Base-by-base conservation (phyloP, 2,888 invertebrate genomes). In the Automeris io region DNA sequence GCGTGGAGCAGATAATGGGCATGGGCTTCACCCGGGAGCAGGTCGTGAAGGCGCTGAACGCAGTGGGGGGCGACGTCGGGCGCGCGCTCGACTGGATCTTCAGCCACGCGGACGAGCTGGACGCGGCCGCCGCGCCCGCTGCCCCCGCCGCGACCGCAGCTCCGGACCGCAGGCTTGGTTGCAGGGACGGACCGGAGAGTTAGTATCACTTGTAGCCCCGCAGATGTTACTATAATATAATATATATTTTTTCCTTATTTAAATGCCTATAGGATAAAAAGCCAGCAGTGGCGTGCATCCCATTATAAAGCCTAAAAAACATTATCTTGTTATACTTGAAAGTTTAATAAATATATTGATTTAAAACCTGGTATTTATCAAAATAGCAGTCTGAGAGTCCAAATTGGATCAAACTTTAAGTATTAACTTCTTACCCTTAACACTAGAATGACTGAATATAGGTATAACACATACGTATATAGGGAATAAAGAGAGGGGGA, bases 41-140 rank as follows among this genome's bases (percentile, higher is more conserved):
- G 71, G 96, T 96, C 0, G 86, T 86, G 1, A 91, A 90, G 51
- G 98, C 98, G 7, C 88, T 98, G 2, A 91, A 90, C 58, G 93
- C 93, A 18, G 96, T 97, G 0, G 91, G 91, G 55, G 98, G 98
- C 51, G 95, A 96, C 79, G 89, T 97, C 36, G 95, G 95, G 63
- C 90, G 97, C 42, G 98, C 98, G 2, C 92, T 94, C 18, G 98
- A 98, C 82, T 99, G 98, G 98, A 96, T 98, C 64, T 97, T 98
- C 83, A 95, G 94, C 61, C 97, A 96, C 78, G 91, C 91, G 7
- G 92, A 91, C 50, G 93, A 95, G 61, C 74, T 94, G 25, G 90
- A 91, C 64, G 88, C 76, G 22, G 77, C 81, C 36, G 83, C 80
- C 13, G 62, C 66, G 18, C 73, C 73, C 23, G 59, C 8, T 62